Percentiles rank a stretch among this genome's conserved stretches.
Evolutionary conservation across 35 echinoderm and acorn worm species (phyloP).

Genomic region (Patiria miniata): DNA sequence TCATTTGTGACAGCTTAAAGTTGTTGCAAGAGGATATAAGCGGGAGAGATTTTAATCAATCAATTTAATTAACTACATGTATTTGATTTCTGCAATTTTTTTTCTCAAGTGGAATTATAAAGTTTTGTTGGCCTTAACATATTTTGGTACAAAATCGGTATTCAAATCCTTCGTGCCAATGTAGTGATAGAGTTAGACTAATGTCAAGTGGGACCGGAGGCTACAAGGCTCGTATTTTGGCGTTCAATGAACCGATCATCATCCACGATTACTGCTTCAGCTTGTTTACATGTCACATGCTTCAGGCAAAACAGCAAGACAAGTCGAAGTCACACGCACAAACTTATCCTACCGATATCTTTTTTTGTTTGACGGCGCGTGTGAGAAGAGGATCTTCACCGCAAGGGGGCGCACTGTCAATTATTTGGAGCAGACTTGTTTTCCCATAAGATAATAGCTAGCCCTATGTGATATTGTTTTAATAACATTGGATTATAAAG

Average conservation of each 20-base stretch:
- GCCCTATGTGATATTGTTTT: background rate
- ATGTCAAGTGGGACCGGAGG: background rate
- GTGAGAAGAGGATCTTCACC: background rate
- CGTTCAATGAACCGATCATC: background rate
- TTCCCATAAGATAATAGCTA: background rate
- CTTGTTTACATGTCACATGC: background rate
- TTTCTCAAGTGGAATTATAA: too few relatives aligned
- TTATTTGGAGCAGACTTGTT: background rate
- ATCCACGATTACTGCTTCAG: background rate
- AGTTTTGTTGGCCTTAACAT: too few relatives aligned
- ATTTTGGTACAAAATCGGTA: too few relatives aligned
- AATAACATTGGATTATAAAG: too few relatives aligned
- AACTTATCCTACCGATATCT: background rate
- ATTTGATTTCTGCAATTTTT: too few relatives aligned
- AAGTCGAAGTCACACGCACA: background rate
- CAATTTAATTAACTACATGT: too few relatives aligned
- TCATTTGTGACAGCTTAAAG: too few relatives aligned
- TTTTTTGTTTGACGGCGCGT: background rate
- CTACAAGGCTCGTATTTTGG: background rate
- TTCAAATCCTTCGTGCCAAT: too few relatives aligned
- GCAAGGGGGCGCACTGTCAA: conserved; percentile 1
- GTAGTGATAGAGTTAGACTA: background rate
- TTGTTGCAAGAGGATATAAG: too few relatives aligned
- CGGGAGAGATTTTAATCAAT: too few relatives aligned
- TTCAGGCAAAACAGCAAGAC: background rate